phyloP scores from a whole-genome alignment of 2,113 vertebrate genomes.

The Gobio gobio region DNA sequence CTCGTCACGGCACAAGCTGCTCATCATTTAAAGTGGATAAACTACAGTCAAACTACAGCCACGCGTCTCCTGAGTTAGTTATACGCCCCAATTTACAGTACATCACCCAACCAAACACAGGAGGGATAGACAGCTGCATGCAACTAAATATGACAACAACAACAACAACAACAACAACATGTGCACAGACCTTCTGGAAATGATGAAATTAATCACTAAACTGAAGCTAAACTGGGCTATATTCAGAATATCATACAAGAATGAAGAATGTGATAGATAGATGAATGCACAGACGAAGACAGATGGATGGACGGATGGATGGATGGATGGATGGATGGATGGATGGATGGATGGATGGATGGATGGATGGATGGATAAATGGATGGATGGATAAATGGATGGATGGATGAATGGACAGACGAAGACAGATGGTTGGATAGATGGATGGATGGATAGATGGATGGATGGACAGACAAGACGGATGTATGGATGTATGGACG shows the following conservation, averaged over 20 bases:
- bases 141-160: not conserved
- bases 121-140: not conserved
- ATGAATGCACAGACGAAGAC: no score
- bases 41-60: slow-evolving; percentile 2
- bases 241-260: not conserved
- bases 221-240: not conserved
- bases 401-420: not conserved
- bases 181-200: not conserved
- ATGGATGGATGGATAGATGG: not conserved
- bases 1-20: not conserved
- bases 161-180: not conserved
- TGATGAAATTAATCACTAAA: not conserved
- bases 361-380: no score
- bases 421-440: not conserved
- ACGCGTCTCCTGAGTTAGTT: not conserved
- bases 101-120: not conserved
- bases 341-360: no score
- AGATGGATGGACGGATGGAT: no score
- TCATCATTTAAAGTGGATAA: not conserved
- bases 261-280: no score
- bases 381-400: not conserved
- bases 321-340: no score
- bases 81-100: not conserved
- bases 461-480: no score
- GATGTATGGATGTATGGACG: no score